Evolutionary conservation across 1,140 invertebrate species (phyloP).

Genomic region (Hycleus phaleratus): DNA sequence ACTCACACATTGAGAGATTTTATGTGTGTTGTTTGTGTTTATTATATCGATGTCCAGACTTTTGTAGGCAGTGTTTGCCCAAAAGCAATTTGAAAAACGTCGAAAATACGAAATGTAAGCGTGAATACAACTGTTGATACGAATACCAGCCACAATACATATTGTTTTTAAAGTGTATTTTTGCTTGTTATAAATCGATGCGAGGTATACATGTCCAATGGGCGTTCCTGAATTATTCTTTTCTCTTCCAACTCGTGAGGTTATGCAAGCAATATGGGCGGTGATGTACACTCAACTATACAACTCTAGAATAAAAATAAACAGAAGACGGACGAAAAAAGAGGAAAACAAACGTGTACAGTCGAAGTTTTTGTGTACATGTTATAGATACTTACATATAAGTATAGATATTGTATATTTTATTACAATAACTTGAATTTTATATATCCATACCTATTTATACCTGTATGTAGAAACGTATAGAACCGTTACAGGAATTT

Average conservation of each 20-base stretch:
- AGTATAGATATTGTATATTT: too few species aligned
- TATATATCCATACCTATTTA: too few species aligned
- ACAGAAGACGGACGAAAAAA: too few species aligned
- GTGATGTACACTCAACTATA: slow-evolving; percentile 12
- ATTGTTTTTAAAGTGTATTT: slow-evolving; percentile 31
- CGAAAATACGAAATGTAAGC: slow-evolving; percentile 24
- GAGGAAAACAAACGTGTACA: background rate
- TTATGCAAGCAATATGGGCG: slow-evolving; percentile 42
- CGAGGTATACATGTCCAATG: slow-evolving; percentile 41
- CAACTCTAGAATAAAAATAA: background rate
- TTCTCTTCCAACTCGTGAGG: slow-evolving; percentile 40
- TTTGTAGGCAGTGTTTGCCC: slow-evolving; percentile 27
- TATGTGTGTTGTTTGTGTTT: background rate
- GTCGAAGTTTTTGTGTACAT: too few species aligned
- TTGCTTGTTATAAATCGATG: slow-evolving; percentile 38
- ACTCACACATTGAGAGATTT: too few species aligned
- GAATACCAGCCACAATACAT: slow-evolving; percentile 11
- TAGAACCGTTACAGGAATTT: too few species aligned
- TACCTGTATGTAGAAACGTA: too few species aligned
- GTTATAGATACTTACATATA: too few species aligned
- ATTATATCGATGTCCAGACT: slow-evolving; percentile 10
- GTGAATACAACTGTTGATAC: slow-evolving; percentile 6
- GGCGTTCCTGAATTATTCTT: slow-evolving; percentile 42
- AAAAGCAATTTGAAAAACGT: slow-evolving; percentile 34
- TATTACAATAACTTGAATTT: too few species aligned